Conservation (phyloP, 92 coral and sea anemone genomes). For the Nematostella vectensis region DNA sequence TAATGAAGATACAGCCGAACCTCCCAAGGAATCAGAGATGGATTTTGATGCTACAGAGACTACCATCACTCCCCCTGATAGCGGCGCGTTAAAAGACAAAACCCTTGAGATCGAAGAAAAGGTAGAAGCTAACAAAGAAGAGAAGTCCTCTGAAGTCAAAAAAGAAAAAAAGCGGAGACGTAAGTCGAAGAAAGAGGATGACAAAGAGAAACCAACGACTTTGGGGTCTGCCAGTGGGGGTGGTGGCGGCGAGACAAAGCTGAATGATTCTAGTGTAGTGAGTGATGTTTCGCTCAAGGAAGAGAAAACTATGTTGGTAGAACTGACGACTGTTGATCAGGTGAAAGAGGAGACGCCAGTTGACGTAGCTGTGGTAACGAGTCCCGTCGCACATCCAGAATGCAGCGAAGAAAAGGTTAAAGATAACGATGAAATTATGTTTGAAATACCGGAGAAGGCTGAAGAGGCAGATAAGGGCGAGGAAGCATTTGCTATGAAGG, state of each 20-base stretch:
- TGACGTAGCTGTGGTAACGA: no score
- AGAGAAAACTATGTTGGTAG: no score
- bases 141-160: no score
- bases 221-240: background rate
- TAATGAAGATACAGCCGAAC: background rate
- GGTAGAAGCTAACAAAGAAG: conserved; percentile 1
- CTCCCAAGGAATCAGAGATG: conserved; percentile 1
- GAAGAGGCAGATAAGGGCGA: conserved; percentile 4
- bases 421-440: no score
- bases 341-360: no score
- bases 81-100: conserved; percentile 1
- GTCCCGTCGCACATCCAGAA: no score
- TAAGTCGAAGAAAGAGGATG: conserved; percentile 15
- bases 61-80: background rate
- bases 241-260: background rate
- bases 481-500: background rate
- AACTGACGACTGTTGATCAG: no score
- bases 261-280: background rate
- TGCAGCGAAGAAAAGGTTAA: no score
- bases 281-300: background rate
- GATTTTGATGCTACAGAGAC: no score
- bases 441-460: no score
- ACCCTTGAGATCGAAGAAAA: conserved; percentile 10
- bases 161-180: no score
- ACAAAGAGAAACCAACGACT: background rate